Evolutionary conservation across 2,888 invertebrate species (phyloP).

Genomic region (Heteropelma amictum): DNA sequence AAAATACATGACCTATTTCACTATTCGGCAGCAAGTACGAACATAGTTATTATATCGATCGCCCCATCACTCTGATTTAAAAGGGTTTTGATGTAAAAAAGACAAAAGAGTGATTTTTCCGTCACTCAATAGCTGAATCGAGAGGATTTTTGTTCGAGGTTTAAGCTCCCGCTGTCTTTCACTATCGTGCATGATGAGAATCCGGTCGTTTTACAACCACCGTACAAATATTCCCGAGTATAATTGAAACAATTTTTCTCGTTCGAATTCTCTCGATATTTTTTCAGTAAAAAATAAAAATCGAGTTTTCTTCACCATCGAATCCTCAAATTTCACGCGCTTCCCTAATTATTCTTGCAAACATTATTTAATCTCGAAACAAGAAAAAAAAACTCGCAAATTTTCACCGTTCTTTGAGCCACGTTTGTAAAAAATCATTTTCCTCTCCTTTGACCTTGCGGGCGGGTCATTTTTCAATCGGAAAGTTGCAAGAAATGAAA

Average conservation of each 20-base stretch:
- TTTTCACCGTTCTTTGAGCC: too few relatives aligned
- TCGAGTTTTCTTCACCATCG: too few relatives aligned
- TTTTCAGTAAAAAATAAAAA: neutral
- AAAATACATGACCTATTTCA: too few relatives aligned
- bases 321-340: too few relatives aligned
- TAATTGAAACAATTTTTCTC: neutral
- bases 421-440: too few relatives aligned
- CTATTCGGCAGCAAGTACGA: too few relatives aligned
- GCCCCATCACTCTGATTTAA: constrained; percentile 64
- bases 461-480: too few relatives aligned
- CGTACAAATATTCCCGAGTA: neutral
- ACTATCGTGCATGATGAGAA: constrained; percentile 22
- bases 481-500: too few relatives aligned
- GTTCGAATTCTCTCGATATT: neutral
- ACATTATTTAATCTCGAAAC: too few relatives aligned
- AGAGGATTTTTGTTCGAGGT: constrained; percentile 53
- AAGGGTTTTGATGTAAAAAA: constrained; percentile 72
- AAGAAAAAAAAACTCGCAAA: too few relatives aligned
- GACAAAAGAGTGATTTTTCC: constrained; percentile 17
- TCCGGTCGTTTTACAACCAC: constrained; percentile 20
- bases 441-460: too few relatives aligned
- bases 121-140: constrained; percentile 37
- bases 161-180: constrained; percentile 24
- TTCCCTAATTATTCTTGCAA: too few relatives aligned
- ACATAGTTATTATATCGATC: constrained; percentile 8